Base-by-base conservation (phyloP, 2,113 vertebrate genomes). In the Chaetops frenatus region DNA sequence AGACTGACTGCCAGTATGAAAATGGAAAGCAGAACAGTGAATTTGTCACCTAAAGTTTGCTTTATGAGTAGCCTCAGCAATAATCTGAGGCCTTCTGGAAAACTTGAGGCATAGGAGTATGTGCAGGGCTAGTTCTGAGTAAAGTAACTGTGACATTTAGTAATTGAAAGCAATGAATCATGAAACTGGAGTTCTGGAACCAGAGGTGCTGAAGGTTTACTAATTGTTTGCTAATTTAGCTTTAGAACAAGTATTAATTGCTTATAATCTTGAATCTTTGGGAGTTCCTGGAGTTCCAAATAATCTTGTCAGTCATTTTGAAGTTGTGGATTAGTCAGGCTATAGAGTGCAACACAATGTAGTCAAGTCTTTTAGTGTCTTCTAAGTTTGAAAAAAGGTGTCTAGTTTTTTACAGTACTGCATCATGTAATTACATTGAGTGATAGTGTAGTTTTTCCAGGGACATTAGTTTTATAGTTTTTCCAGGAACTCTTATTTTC, bases 131-230 rank as follows among this genome's bases (percentile, higher is more conserved):
- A 40, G 19, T 54, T 91, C 71, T 83, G 56, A 74, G 4, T 86
- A 86, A 86, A 94, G 74, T 74, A 73, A 28, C 56, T 81, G 79
- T 93, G 93, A 90, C 76, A 64, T 81, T 83, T 81, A 71, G 72
- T 90, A 94, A 94, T 93, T 92, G 69, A 79, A 96, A 92, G 92
- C 80, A 94, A 92, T 79, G 88, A 96, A 78, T 96, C 64, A 35
- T 72, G 36, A 92, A 92, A 76, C 60, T 44, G 54, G 64, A 93
- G 45, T 69, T 76, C 45, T 94, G 90, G 69, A 93, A 93, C 69
- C 73, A 85, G 73, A 93, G 50, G 58, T 86, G 81, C 42, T 72
- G 84, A 93, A 76, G 45, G 36, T 51, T 90, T 93, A 36, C 69
- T 88, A 77, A 78, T 51, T 0, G 0, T 82, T 94, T 81, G 21